Conservation (phyloP, 2,113 vertebrate genomes). For the Cochlearius cochlearius region DNA sequence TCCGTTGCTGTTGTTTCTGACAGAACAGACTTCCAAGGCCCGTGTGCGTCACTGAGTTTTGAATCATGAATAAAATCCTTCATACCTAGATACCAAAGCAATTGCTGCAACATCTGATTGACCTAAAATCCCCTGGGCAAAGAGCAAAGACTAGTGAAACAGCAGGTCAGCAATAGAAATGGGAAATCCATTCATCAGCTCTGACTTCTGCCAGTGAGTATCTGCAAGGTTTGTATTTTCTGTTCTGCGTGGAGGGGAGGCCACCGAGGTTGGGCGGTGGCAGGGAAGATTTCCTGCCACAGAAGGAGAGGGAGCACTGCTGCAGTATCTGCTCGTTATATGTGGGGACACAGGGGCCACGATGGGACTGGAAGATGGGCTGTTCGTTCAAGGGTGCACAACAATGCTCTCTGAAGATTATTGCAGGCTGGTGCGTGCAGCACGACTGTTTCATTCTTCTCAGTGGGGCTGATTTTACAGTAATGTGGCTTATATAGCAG, state of each 20-base stretch:
- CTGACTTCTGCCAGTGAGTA: not conserved
- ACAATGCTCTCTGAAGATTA: not conserved
- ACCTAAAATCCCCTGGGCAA: not conserved
- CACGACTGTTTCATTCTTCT: not conserved
- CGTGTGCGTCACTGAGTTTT: not conserved
- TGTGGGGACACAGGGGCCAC: not conserved
- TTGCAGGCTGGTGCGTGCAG: not conserved
- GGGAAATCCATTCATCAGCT: not conserved
- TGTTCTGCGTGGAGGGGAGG: not conserved
- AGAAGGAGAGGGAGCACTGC: not conserved
- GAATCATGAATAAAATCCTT: not conserved
- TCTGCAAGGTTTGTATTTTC: not conserved
- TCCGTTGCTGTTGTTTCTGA: not conserved
- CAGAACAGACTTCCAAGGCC: not conserved
- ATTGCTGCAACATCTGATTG: not conserved
- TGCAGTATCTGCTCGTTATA: not conserved
- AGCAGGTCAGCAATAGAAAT: not conserved
- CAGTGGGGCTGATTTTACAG: not conserved
- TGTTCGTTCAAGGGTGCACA: not conserved
- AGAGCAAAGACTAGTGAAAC: not conserved
- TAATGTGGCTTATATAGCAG: not conserved
- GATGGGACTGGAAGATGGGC: not conserved
- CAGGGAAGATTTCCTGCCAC: not conserved
- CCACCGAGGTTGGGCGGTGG: fast-evolving
- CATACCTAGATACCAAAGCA: not conserved